Percentiles rank a stretch among this genome's conserved stretches.
Evolutionary conservation across 1,140 invertebrate species (phyloP).

Genomic region (Apis laboriosa): DNA sequence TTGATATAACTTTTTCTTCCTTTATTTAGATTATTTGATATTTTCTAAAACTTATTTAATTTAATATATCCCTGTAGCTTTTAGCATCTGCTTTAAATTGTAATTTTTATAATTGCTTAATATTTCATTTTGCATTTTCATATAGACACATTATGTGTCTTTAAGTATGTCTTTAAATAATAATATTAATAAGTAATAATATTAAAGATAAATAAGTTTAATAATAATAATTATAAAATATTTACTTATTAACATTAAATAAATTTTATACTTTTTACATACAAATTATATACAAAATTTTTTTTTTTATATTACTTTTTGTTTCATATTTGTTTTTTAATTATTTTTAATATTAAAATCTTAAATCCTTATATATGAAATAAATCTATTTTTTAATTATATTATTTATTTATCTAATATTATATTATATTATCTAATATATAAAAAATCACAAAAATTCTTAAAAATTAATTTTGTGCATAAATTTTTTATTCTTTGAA

Average conservation of each 20-base stretch:
- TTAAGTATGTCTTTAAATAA: neutral
- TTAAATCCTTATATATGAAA: neutral
- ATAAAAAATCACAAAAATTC: neutral
- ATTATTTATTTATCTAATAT: too few relatives aligned
- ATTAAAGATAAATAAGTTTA: too few relatives aligned
- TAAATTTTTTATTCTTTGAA: neutral
- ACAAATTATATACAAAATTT: neutral
- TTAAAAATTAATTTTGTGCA: neutral
- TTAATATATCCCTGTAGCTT: conserved; percentile 35
- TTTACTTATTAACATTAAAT: neutral
- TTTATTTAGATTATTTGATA: conserved; percentile 22
- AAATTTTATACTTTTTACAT: conserved; percentile 11
- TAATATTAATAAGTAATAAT: too few relatives aligned
- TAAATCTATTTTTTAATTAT: neutral
- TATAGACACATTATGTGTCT: conserved; percentile 21
- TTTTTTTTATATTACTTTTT: neutral
- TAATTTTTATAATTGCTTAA: conserved; percentile 35
- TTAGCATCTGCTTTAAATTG: conserved; percentile 35
- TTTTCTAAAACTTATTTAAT: neutral
- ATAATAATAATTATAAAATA: conserved; percentile 11
- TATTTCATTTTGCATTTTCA: conserved; percentile 25
- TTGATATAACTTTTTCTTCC: neutral
- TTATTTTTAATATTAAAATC: neutral
- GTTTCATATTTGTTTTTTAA: neutral
- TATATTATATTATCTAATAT: neutral